These are phyloP conservation scores for Acrobeloides nanus DNA, from an alignment of 2,888 invertebrate genomes.

Conservation along the genomic window DNA sequence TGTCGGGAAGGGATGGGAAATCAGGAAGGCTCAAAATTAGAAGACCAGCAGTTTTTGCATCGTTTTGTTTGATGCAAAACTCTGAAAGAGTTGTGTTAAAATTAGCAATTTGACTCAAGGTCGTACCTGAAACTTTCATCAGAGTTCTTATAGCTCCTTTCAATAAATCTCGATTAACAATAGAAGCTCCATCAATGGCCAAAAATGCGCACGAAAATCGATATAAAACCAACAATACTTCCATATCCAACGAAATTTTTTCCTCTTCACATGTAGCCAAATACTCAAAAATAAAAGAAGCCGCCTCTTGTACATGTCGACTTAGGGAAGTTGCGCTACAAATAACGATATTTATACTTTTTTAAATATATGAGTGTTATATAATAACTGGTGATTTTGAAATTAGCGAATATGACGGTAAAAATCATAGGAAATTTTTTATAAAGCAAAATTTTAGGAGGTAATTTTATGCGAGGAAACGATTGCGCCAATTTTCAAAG, in stretches of 20 bases:
- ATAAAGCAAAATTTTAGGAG: no score
- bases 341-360: no score
- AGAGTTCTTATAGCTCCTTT: slow-evolving; percentile 2
- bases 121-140: slow-evolving; percentile 3
- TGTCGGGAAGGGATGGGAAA: slow-evolving; percentile 4
- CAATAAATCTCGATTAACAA: slow-evolving; percentile 1
- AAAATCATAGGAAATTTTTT: no score
- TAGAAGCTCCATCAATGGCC: slow-evolving; percentile 6
- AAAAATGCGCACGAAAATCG: slow-evolving; percentile 8
- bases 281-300: slow-evolving; percentile 10
- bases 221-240: slow-evolving; percentile 5
- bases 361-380: no score
- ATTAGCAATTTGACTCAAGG: background rate
- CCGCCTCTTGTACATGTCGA: slow-evolving; percentile 6
- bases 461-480: no score
- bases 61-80: slow-evolving; percentile 7
- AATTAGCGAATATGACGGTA: no score
- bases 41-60: slow-evolving; percentile 5
- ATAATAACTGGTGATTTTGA: no score
- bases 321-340: slow-evolving; percentile 10
- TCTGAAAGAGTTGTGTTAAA: slow-evolving; percentile 6
- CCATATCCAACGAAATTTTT: background rate
- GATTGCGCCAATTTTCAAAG: no score
- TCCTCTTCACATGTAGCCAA: slow-evolving; percentile 5
- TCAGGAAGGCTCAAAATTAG: slow-evolving; percentile 5